Base-by-base conservation (phyloP, 2,113 vertebrate genomes). In the Pao palembangensis region DNA sequence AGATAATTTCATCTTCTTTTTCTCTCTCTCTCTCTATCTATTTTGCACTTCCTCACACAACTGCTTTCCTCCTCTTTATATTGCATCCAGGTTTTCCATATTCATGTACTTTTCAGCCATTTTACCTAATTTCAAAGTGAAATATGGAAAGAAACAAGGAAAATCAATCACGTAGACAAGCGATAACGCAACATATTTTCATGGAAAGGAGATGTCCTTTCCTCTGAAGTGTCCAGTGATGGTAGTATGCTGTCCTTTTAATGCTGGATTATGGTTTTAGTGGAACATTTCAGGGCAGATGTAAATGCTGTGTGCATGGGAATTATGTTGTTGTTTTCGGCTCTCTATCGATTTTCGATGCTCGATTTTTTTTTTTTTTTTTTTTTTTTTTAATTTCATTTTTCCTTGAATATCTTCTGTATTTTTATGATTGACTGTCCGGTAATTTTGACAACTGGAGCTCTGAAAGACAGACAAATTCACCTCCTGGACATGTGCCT, bases 401-500 rank as follows among this genome's bases (percentile, higher is more conserved):
- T 28, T 7, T 28, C 25, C 25, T 23, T 23, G 21, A 23, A 31
- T 38, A 12, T 38, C 11, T 38, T 38, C 11, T 16, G 5, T 16
- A n/a, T 46, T 15, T 21, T 16, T 21, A 58, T 73, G 54, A 69
- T 38, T 25, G 55, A 14, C 51, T 42, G 49, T 61, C 68, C 47
- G 4, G 44, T 16, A 19, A 21, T 73, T n/a, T 54, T 66, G 75
- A 75, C 62, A 50, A 67, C 21, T 55, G 34, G 75, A 17, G 71
- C 67, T 75, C 74, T 73, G 80, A 81, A 78, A 76, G 71, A 63
- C 73, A 70, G 76, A 80, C 73, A 72, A 73, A 73, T 74, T 65
- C 68, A 51, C 58, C 73, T 73, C 78, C 57, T 53, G 70, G 64
- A 76, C 58, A 76, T 63, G 62, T 51, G 73, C 46, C 67, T 75